Conservation (phyloP, 2,113 vertebrate species). For the Nycticryphes semicollaris region DNA sequence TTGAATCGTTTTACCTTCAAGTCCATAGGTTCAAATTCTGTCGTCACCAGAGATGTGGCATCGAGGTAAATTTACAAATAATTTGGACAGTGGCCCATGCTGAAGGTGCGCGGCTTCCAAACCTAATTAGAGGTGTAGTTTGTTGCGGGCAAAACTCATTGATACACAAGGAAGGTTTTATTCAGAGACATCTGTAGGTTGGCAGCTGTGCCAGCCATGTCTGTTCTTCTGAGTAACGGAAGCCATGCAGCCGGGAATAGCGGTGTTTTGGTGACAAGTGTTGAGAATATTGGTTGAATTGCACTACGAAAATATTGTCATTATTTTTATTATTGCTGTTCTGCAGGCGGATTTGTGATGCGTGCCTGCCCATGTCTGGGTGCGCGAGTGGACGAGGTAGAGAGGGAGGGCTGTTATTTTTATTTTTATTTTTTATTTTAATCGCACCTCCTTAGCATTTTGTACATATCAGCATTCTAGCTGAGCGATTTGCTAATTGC, state of each 20-base stretch:
- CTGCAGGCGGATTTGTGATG: not conserved
- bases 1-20: not conserved
- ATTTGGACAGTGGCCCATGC: not conserved
- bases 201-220: slow-evolving; percentile 66
- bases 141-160: slow-evolving; percentile 31
- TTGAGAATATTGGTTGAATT: slow-evolving; percentile 48
- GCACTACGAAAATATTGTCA: slow-evolving; percentile 47
- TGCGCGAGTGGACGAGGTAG: not conserved
- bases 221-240: slow-evolving; percentile 47
- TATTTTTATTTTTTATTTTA: not conserved
- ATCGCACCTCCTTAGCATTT: slow-evolving; percentile 18
- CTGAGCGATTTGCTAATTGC: slow-evolving; percentile 42
- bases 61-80: not conserved
- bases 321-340: slow-evolving; percentile 45
- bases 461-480: slow-evolving; percentile 51
- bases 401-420: not conserved
- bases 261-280: slow-evolving; percentile 34
- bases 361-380: not conserved
- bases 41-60: not conserved
- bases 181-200: slow-evolving; percentile 67
- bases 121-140: slow-evolving; percentile 28
- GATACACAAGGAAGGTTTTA: slow-evolving; percentile 62
- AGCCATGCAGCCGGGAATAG: slow-evolving; percentile 26
- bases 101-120: slow-evolving; percentile 7
- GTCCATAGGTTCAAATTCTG: not conserved